Evolutionary conservation across 2,113 vertebrate species (phyloP), one percentile per base, ranked within the genome.

Genomic region (Epinephelus lanceolatus): DNA sequence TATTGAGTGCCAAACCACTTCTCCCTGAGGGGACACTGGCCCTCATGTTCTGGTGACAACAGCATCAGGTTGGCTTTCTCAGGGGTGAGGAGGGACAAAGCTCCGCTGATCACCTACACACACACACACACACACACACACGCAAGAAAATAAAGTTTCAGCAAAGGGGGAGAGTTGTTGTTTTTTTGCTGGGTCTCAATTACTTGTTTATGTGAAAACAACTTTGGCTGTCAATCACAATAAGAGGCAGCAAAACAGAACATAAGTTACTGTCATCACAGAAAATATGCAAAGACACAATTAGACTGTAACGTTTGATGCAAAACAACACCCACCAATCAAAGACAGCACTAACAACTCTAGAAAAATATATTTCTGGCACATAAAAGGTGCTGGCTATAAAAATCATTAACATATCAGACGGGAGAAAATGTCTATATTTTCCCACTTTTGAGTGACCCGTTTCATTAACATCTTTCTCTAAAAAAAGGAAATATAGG

Each of bases 1-100:
- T 99, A 99, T 40, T 97, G 97, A 0, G 98, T 99, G 61, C 97
- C 97, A 94, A 99, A 99, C 98, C 98, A 99, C 91, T 95, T 97
- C 95, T 99, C 98, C 84, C 94, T 96, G 21, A 96, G 95, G 59
- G 94, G 92, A 92, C 98, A 99, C 65, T 91, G 96, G 90, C 97
- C 97, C 89, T 99, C 97, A 1, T 99, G 97, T 91, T 97, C 95
- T 84, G 98, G 98, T 76, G 98, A 99, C 76, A 99, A 90, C 77
- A 99, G 89, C 93, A 99, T 96, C 15, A 99, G 94, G 91, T 99
- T 99, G 83, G 97, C 97, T 91, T 94, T 97, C 83, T 97, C 96
- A 51, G 98, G 98, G 81, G 94, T 96, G 74, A 99, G 95, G 81
- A 96, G 95, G 87, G 94, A 94, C 88, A 98, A 94, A 53, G 97